Percentiles rank a stretch among this genome's conserved stretches.
Conservation (phyloP, 2,113 vertebrate species). For the Lophius piscatorius region DNA sequence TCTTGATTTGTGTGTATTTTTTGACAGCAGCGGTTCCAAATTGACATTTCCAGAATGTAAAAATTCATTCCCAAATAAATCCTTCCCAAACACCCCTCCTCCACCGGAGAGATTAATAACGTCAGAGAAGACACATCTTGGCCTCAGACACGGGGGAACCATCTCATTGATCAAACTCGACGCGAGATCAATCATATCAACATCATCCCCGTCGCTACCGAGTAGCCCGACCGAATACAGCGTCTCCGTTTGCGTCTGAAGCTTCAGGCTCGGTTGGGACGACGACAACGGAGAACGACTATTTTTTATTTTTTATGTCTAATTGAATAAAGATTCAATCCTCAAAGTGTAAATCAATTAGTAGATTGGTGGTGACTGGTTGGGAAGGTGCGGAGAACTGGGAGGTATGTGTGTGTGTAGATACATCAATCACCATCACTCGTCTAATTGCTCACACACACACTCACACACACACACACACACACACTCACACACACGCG, state of each 20-base stretch:
- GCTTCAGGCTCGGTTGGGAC: constrained; percentile 6
- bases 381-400: not conserved
- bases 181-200: constrained; percentile 12
- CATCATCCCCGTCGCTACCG: constrained; percentile 36
- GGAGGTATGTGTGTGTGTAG: not conserved
- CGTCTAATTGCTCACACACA: constrained; percentile 56
- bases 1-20: no score
- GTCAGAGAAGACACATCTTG: not conserved
- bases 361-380: constrained; percentile 49
- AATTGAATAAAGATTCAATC: constrained; percentile 66
- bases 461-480: constrained; percentile 2
- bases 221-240: not conserved
- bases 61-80: no score
- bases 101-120: not conserved
- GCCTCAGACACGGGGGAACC: not conserved
- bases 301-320: no score
- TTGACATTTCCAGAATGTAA: not conserved
- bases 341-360: constrained; percentile 63
- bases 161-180: constrained; percentile 30
- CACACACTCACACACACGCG: constrained; percentile 13
- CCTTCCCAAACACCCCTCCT: not conserved
- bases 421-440: constrained; percentile 60
- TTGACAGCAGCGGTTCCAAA: not conserved
- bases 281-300: constrained; percentile 39
- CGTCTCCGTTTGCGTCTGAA: not conserved